A percentile compares a stretch with the other conserved stretches of the same genome.
phyloP scores from a whole-genome alignment of 2,888 invertebrate genomes.

The Hypena proboscidalis region DNA sequence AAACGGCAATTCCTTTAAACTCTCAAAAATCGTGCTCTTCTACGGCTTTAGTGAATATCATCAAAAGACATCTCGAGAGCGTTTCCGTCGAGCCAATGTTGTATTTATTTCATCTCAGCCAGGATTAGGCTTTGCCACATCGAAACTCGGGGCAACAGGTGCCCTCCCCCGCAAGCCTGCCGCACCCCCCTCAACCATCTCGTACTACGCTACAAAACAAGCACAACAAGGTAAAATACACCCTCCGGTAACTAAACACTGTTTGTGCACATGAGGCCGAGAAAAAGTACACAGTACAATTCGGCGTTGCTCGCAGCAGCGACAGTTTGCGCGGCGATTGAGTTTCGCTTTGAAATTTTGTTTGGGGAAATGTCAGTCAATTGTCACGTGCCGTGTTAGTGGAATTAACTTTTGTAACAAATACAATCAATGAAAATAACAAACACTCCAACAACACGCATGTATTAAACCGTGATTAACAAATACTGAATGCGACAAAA shows the following conservation, averaged over 20 bases:
- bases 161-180: constrained; percentile 43
- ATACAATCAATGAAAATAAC: too few relatives aligned
- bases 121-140: constrained; percentile 72
- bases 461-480: too few relatives aligned
- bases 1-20: constrained; percentile 38
- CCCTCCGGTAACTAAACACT: constrained; percentile 61
- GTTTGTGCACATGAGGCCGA: constrained; percentile 62
- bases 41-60: constrained; percentile 42
- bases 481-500: too few relatives aligned
- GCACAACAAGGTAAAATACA: constrained; percentile 66
- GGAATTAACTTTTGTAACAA: too few relatives aligned
- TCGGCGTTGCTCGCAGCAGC: constrained; percentile 12
- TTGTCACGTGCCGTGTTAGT: constrained; percentile 1
- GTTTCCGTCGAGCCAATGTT: constrained; percentile 59
- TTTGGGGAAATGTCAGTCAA: constrained; percentile 16
- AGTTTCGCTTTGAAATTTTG: constrained; percentile 29
- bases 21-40: constrained; percentile 34
- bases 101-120: constrained; percentile 77
- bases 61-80: constrained; percentile 55
- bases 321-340: constrained; percentile 6
- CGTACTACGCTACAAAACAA: constrained; percentile 58
- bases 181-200: constrained; percentile 27
- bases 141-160: constrained; percentile 76
- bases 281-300: constrained; percentile 58
- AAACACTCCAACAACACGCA: too few relatives aligned